Percentiles rank a stretch among this genome's conserved stretches.
phyloP scores from a whole-genome alignment of 2,888 invertebrate genomes.

The Tetramorium bicarinatum region DNA sequence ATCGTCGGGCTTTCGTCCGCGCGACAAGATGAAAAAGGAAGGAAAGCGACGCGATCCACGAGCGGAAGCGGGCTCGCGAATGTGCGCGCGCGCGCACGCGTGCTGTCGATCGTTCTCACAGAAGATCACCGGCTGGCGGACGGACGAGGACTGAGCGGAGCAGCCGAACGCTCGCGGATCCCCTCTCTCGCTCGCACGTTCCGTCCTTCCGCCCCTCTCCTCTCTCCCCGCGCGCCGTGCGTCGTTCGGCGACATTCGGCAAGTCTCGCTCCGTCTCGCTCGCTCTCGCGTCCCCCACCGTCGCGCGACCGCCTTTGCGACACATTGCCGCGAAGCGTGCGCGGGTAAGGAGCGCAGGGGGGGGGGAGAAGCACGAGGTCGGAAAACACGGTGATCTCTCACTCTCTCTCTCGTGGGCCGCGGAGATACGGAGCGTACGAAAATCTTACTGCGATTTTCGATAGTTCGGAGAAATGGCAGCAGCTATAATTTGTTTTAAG shows the following conservation, averaged over 20 bases:
- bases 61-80: neutral
- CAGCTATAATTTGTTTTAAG: neutral
- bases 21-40: neutral
- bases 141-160: constrained; percentile 84
- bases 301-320: constrained; percentile 67
- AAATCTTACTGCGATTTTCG: constrained; percentile 17
- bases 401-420: neutral
- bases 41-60: neutral
- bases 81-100: constrained; percentile 30
- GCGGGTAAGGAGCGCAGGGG: constrained; percentile 11
- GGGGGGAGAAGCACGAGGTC: constrained; percentile 66
- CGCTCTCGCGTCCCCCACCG: constrained; percentile 35
- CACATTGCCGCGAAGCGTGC: constrained; percentile 63
- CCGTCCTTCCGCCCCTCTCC: constrained; percentile 64
- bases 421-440: neutral
- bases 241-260: constrained; percentile 57
- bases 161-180: constrained; percentile 82
- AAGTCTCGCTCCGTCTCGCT: constrained; percentile 63
- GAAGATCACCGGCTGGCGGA: constrained; percentile 83
- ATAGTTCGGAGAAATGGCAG: neutral
- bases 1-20: neutral
- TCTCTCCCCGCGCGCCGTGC: constrained; percentile 65
- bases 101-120: constrained; percentile 72
- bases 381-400: constrained; percentile 70
- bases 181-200: constrained; percentile 76